Evolutionary conservation across 2,113 vertebrate genomes (phyloP).

Genomic region (human): DNA sequence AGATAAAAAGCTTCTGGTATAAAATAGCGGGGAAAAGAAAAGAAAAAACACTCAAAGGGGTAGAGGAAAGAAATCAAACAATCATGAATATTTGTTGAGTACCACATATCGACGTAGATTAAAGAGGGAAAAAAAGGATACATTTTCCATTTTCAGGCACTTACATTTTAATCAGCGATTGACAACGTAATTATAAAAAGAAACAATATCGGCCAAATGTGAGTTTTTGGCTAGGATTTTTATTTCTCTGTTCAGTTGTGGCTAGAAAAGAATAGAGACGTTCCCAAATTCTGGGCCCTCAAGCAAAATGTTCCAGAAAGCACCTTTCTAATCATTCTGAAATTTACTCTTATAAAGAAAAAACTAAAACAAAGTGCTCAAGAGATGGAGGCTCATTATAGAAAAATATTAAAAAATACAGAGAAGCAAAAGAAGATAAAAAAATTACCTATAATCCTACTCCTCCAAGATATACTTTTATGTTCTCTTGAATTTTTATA

Average conservation of each 20-base stretch:
- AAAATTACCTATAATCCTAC: neutral
- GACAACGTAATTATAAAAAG: slow-evolving; percentile 62
- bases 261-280: slow-evolving; percentile 40
- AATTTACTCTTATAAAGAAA: slow-evolving; percentile 42
- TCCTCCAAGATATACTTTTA: slow-evolving; percentile 21
- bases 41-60: neutral
- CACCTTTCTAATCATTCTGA: slow-evolving; percentile 68
- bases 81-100: neutral
- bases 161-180: slow-evolving; percentile 50
- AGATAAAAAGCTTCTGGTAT: neutral
- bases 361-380: neutral
- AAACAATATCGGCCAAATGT: slow-evolving; percentile 43
- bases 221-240: slow-evolving; percentile 47
- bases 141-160: neutral
- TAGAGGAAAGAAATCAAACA: neutral
- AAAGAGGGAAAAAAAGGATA: neutral
- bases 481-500: neutral
- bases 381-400: neutral
- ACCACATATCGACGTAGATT: neutral
- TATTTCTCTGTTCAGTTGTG: slow-evolving; percentile 32
- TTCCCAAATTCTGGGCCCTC: slow-evolving; percentile 63
- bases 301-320: slow-evolving; percentile 58
- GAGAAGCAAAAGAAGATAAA: neutral
- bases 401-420: neutral
- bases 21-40: neutral